A percentile compares a stretch with the other conserved stretches of the same genome.
phyloP scores from a whole-genome alignment of 2,113 vertebrate species.

The Crotalus tigris region DNA sequence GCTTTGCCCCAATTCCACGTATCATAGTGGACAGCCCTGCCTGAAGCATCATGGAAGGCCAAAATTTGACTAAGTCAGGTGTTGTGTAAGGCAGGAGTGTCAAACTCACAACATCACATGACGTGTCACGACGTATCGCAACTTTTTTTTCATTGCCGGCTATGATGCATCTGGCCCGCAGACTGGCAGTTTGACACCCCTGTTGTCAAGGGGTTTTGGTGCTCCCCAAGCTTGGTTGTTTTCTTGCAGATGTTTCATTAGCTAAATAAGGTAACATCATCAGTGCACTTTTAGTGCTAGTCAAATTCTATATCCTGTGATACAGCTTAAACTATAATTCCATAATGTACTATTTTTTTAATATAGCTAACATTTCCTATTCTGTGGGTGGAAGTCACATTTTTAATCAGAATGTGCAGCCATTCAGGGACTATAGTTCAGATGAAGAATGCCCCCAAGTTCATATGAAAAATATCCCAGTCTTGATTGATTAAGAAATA shows the following conservation, averaged over 20 bases:
- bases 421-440: background rate
- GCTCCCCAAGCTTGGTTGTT: no score
- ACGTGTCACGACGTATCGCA: accelerated
- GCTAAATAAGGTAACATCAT: background rate
- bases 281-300: background rate
- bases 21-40: background rate
- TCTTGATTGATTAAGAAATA: background rate
- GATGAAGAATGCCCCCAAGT: background rate
- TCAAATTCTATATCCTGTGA: background rate
- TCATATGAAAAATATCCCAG: background rate
- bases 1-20: background rate
- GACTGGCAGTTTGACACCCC: no score
- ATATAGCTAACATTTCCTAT: background rate
- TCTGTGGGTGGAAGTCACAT: background rate
- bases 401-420: background rate
- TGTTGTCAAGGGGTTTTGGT: no score
- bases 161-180: no score
- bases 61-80: no score
- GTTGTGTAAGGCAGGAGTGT: no score
- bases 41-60: background rate
- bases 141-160: no score
- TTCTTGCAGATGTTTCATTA: no score
- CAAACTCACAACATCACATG: no score
- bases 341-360: background rate
- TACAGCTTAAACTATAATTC: background rate